These are phyloP conservation scores for Mythimna loreyi DNA, from an alignment of 2,888 invertebrate species.

Conservation along the genomic window DNA sequence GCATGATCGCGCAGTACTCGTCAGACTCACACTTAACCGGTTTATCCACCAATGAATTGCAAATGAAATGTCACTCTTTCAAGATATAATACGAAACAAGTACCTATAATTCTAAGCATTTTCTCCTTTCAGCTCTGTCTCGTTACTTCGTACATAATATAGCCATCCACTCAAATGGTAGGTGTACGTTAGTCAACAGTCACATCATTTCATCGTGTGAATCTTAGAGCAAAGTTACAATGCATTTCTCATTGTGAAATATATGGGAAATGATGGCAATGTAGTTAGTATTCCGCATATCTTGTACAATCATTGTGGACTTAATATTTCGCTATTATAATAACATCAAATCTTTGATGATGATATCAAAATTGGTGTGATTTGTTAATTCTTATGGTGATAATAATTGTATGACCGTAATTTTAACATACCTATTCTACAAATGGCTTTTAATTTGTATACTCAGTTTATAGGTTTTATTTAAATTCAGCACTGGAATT, in stretches of 20 bases:
- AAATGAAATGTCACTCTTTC: conserved; percentile 53
- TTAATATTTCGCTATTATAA: conserved; percentile 6
- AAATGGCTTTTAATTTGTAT: neutral
- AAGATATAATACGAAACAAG: conserved; percentile 23
- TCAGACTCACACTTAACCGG: conserved; percentile 36
- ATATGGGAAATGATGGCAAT: neutral
- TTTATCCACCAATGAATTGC: conserved; percentile 35
- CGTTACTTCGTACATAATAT: neutral
- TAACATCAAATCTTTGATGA: conserved; percentile 3
- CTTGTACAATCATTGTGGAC: conserved; percentile 10
- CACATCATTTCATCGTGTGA: neutral
- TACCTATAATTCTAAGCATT: conserved; percentile 8
- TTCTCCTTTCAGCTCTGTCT: neutral
- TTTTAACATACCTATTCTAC: neutral
- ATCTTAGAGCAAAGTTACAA: neutral
- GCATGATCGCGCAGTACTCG: conserved; percentile 3
- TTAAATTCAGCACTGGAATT: too few species aligned
- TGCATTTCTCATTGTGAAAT: conserved; percentile 9
- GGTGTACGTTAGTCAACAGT: neutral
- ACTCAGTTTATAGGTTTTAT: too few species aligned
- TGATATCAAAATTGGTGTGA: neutral
- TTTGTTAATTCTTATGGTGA: neutral
- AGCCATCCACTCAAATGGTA: neutral
- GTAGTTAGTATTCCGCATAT: conserved; percentile 5
- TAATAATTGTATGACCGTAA: neutral